Evolutionary conservation across 2,113 vertebrate species (phyloP), one percentile per base, ranked within the genome.

Genomic region (Octodon degus): DNA sequence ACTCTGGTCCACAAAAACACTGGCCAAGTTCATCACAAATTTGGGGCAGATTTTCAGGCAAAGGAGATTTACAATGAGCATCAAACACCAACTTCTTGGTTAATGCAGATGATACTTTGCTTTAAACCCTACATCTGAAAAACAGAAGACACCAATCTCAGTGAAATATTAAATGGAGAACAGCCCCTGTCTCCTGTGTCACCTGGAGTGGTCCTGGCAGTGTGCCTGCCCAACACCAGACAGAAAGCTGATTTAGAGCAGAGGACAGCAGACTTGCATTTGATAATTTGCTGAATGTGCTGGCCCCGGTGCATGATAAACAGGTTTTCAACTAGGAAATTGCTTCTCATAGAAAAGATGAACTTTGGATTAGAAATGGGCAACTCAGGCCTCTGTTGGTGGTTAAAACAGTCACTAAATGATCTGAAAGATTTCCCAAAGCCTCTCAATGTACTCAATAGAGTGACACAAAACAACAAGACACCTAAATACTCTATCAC

Each of bases 391-490:
- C 58, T 4, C 4, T 65, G 37, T 37, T 24, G 87, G 30, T 90
- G 40, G 19, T 25, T 65, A 58, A 72, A 93, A 74, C 5, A 62
- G n/a, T 63, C 32, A 84, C 30, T 70, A 81, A 67, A 70, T 40
- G 30, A 93, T 58, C 50, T 63, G 37, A 63, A 89, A 6, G 32
- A 67, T 63, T 86, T 95, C 55, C 70, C 93, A 83, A 90, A 93
- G 55, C 37, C 72, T 88, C 86, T 70, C 11, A 27, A 93, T 72
- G 25, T 70, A 37, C 1, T 24, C 58, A 53, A 14, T 22, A 37
- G 13, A 50, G 12, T 34, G 13, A 17, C 74, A 77, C 32, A 53
- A 62, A 93, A 94, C 2, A 43, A 34, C 7, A 72, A 34, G 7
- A 27, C 2, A 79, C 34, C 32, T 14, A 10, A 47, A 82, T 2